Conservation (phyloP, 2,113 vertebrate genomes). For the Myocastor coypus region DNA sequence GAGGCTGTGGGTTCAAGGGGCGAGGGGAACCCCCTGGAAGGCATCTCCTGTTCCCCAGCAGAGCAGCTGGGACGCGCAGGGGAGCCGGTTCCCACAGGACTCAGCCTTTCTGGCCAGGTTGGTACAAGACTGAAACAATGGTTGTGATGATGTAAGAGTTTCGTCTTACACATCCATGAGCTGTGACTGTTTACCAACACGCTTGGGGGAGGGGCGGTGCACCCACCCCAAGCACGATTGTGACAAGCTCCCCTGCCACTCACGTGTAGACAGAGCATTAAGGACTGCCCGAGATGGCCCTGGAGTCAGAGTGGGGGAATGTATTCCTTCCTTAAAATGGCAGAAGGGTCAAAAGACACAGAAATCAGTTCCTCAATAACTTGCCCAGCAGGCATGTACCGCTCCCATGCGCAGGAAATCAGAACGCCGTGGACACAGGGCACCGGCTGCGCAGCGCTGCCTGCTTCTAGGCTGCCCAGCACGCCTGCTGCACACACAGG, state of each 20-base stretch:
- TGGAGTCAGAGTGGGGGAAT: too few relatives aligned
- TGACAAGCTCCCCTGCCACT: neutral
- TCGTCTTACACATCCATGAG: slow-evolving; percentile 77
- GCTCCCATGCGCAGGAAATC: neutral
- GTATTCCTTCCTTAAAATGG: slow-evolving; percentile 11
- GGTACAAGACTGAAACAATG: slow-evolving; percentile 78
- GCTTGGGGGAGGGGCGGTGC: neutral
- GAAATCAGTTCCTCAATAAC: neutral
- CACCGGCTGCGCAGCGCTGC: neutral
- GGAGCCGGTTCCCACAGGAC: slow-evolving; percentile 73
- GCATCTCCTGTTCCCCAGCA: neutral
- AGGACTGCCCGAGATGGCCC: neutral
- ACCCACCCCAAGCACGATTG: neutral
- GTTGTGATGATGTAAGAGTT: slow-evolving; percentile 78
- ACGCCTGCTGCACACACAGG: neutral
- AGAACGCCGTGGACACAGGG: neutral
- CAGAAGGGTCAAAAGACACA: neutral
- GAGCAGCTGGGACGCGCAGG: slow-evolving; percentile 26
- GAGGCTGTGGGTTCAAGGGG: neutral
- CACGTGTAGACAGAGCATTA: neutral
- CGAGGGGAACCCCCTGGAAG: neutral
- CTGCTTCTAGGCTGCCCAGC: neutral
- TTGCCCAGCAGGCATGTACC: neutral
- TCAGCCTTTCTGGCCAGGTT: slow-evolving; percentile 74
- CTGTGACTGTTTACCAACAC: slow-evolving; percentile 71